A percentile compares a stretch with the other conserved stretches of the same genome.
Evolutionary conservation across 2,888 invertebrate species (phyloP).

Genomic region (Drosophila prolongata): DNA sequence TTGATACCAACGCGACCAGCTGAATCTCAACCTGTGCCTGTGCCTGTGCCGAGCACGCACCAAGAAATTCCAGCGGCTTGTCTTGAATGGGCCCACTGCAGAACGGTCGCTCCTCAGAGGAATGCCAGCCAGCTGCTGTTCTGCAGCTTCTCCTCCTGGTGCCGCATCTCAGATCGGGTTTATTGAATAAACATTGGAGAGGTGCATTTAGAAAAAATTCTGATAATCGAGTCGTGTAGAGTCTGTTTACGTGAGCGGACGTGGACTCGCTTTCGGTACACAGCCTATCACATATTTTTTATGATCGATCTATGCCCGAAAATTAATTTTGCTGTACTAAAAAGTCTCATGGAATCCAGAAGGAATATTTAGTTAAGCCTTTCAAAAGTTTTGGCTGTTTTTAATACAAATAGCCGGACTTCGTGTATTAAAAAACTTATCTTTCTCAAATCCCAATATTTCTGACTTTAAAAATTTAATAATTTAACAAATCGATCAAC

Average conservation of each 20-base stretch:
- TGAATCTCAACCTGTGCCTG: constrained; percentile 74
- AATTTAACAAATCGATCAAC: too few relatives aligned
- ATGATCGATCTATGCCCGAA: background rate
- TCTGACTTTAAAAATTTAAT: background rate
- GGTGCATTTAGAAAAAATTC: constrained; percentile 24
- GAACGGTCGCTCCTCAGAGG: constrained; percentile 45
- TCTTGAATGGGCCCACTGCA: constrained; percentile 64
- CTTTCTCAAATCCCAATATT: background rate
- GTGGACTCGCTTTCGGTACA: too few relatives aligned
- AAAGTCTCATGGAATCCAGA: too few relatives aligned
- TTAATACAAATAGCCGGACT: too few relatives aligned
- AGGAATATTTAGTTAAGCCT: too few relatives aligned
- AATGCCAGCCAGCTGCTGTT: constrained; percentile 62
- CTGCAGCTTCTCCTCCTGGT: constrained; percentile 20
- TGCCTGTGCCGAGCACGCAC: constrained; percentile 84
- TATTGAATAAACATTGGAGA: constrained; percentile 82
- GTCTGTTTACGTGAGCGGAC: too few relatives aligned
- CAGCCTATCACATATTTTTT: too few relatives aligned
- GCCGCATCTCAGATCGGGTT: constrained; percentile 66
- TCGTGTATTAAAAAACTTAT: too few relatives aligned
- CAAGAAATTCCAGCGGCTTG: constrained; percentile 83
- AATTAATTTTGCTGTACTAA: background rate
- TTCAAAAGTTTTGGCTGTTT: too few relatives aligned
- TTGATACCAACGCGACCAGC: constrained; percentile 18
- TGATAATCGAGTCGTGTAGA: too few relatives aligned